Percentiles rank a stretch among this genome's conserved stretches.
Conservation (phyloP, 2,113 vertebrate species). For the Amphiprion ocellaris region DNA sequence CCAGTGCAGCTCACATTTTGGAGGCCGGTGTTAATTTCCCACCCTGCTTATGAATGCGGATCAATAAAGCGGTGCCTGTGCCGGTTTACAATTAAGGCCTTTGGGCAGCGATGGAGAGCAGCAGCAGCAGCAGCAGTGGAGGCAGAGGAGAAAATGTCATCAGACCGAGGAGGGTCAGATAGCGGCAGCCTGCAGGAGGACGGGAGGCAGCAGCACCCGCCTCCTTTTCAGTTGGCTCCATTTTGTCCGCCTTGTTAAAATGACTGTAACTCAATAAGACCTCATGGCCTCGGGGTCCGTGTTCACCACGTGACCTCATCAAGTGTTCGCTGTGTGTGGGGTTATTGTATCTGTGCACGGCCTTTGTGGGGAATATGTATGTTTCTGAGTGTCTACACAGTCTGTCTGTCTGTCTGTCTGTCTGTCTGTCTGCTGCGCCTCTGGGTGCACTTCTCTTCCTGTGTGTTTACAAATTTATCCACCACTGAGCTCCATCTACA, state of each 20-base stretch:
- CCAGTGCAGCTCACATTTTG: not conserved
- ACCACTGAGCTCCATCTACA: too few species aligned
- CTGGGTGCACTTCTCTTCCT: conserved; percentile 1
- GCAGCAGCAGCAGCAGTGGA: not conserved
- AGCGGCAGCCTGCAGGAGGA: conserved; percentile 13
- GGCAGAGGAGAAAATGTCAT: conserved; percentile 59
- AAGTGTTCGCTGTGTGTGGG: conserved; percentile 31
- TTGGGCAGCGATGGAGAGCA: not conserved
- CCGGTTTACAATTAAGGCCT: not conserved
- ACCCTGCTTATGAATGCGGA: not conserved
- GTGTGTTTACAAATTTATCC: not conserved
- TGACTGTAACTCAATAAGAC: conserved; percentile 67
- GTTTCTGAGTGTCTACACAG: not conserved
- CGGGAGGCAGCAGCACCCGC: conserved; percentile 20
- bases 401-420: not conserved
- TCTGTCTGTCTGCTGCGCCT: not conserved
- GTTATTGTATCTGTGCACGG: conserved; percentile 7
- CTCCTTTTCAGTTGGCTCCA: conserved; percentile 45
- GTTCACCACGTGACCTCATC: conserved; percentile 60
- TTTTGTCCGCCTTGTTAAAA: conserved; percentile 62
- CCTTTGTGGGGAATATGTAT: not conserved
- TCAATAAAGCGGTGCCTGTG: conserved; percentile 18
- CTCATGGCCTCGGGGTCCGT: conserved; percentile 31
- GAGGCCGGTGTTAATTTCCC: not conserved
- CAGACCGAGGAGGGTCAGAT: conserved; percentile 55